These are phyloP conservation scores for Odontocolon sp. DNA, from an alignment of 2,888 invertebrate species.

Conservation along the genomic window DNA sequence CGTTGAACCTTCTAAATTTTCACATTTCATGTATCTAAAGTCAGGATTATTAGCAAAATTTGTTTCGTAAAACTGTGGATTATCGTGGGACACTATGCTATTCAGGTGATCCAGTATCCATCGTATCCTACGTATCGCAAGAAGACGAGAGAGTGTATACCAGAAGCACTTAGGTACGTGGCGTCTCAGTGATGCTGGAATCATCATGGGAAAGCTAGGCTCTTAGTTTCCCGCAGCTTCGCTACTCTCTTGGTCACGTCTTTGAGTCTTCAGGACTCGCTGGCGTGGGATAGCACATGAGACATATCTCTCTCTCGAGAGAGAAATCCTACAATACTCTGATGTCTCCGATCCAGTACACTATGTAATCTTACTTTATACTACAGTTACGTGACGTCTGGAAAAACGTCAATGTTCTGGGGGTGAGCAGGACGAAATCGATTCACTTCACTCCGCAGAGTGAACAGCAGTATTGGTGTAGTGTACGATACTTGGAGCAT, in stretches of 20 bases:
- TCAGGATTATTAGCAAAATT: no score
- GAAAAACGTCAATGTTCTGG: conserved; percentile 10
- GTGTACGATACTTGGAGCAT: background rate
- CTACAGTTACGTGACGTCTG: background rate
- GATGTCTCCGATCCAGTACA: conserved; percentile 3
- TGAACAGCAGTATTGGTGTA: background rate
- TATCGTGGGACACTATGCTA: conserved; percentile 54
- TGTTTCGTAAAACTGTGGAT: conserved; percentile 47
- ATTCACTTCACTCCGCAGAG: conserved; percentile 9
- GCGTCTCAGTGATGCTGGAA: conserved; percentile 36
- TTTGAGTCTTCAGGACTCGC: background rate
- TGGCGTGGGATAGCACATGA: conserved; percentile 40
- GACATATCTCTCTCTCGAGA: conserved; percentile 17
- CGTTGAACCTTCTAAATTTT: no score
- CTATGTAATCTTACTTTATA: background rate
- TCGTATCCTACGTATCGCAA: conserved; percentile 35
- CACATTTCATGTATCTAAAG: no score
- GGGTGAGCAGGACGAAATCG: conserved; percentile 22
- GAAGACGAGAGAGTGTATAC: conserved; percentile 42
- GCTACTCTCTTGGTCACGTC: conserved; percentile 42
- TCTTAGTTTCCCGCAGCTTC: conserved; percentile 8
- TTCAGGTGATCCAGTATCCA: background rate
- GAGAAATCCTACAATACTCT: conserved; percentile 15
- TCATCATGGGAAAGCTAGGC: conserved; percentile 51
- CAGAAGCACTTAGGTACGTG: conserved; percentile 48